Evolutionary conservation across 2,797 vertebrate species (phyloP), one percentile per base, ranked within the genome.

Genomic region (Gymnoscopelus microlampas): DNA sequence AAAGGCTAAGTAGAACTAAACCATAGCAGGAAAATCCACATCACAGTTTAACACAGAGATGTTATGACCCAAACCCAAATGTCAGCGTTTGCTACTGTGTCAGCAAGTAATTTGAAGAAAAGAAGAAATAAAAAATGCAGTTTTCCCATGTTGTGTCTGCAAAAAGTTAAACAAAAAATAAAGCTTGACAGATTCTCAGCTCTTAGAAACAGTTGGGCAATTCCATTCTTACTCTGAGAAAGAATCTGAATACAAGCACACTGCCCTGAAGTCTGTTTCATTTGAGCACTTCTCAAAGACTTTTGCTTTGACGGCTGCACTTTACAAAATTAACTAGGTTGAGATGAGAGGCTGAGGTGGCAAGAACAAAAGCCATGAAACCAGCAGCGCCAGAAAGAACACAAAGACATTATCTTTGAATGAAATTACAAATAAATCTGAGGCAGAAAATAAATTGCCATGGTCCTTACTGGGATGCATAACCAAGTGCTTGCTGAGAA

Each of bases 271-370:
- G 57, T 26, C 75, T 47, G 26, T 75, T 70, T 80, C 56, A 72
- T 79, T 78, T 74, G 61, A 84, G 76, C 71, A 80, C 63, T 75
- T 67, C 78, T 55, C 48, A 63, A 80, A 59, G 63, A 47, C 14
- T 79, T 59, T 84, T 68, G 68, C 68, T 76, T 74, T 55, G 54
- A 74, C 69, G 61, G 68, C 50, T 76, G 53, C 71, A 74, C 77
- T 84, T 83, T 53, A 81, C 68, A 73, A 82, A 79, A 63, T 81
- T 62, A 84, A 85, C 53, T 68, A 74, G 9, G 39, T 56, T 70
- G 49, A 62, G 47, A 49, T 76, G 14, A 53, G 32, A 63, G 50
- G 72, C 56, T 56, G 48, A 74, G 48, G 74, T 60, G 39, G 70
- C 12, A 75, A 63, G 50, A 3, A 57, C 35, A 48, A 47, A 29